These are phyloP conservation scores for Drosophila pseudoobscura DNA, from an alignment of 1,140 invertebrate genomes.

Conservation along the genomic window DNA sequence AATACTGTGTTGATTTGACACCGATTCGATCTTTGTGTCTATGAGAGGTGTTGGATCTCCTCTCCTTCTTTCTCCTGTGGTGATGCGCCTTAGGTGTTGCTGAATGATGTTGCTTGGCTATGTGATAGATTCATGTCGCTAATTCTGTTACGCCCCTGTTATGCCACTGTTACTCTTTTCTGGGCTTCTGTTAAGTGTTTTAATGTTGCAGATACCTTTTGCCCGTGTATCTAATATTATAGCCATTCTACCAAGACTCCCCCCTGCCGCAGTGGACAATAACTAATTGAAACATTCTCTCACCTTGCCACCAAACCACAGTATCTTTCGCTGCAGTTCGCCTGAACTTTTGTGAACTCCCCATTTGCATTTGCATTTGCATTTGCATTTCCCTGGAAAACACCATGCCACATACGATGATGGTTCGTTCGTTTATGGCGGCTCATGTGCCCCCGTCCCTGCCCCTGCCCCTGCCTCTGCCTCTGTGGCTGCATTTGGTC, in stretches of 20 bases:
- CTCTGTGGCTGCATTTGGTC: slow-evolving; percentile 23
- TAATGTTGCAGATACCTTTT: no score
- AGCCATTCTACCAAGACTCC: no score
- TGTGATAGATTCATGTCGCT: no score
- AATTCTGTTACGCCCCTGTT: no score
- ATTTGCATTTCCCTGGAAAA: slow-evolving; percentile 28
- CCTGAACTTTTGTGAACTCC: slow-evolving; percentile 45
- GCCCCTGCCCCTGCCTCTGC: no score
- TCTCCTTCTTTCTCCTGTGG: not conserved
- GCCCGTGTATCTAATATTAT: no score
- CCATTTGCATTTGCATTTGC: no score
- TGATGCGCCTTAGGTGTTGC: not conserved
- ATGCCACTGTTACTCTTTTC: no score
- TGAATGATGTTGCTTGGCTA: no score
- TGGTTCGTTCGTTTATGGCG: slow-evolving; percentile 23
- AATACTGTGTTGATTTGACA: slow-evolving; percentile 69
- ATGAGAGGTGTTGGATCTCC: slow-evolving; percentile 15
- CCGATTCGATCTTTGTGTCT: slow-evolving; percentile 47
- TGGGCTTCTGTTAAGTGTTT: no score
- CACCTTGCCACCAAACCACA: slow-evolving; percentile 38
- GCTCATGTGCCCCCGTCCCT: not conserved
- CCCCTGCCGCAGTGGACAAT: slow-evolving; percentile 16
- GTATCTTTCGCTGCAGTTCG: slow-evolving; percentile 15
- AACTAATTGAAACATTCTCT: slow-evolving; percentile 58
- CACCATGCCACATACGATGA: slow-evolving; percentile 36